These are phyloP conservation scores for Oryzias dopingdopingensis DNA, from an alignment of 2,797 vertebrate genomes.

Conservation along the genomic window DNA sequence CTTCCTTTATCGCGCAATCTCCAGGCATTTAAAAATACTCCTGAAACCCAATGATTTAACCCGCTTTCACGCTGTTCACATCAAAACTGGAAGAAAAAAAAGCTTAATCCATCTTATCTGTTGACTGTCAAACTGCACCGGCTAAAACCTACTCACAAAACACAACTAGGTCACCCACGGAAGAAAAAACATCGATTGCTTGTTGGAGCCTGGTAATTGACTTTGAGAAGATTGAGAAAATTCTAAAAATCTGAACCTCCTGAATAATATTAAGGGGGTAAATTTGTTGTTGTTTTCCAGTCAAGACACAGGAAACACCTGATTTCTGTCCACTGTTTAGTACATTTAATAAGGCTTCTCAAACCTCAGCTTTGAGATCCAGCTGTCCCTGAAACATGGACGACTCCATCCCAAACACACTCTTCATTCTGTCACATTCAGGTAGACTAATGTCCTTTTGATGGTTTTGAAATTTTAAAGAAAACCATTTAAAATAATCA, in stretches of 20 bases:
- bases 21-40: slow-evolving; percentile 85
- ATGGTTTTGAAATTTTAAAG: slow-evolving; percentile 75
- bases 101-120: slow-evolving; percentile 89
- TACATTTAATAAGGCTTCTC: slow-evolving; percentile 16
- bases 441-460: slow-evolving; percentile 72
- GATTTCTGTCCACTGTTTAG: too few species aligned
- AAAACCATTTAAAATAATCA: slow-evolving; percentile 73
- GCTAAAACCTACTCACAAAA: slow-evolving; percentile 88
- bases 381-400: slow-evolving; percentile 42
- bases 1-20: slow-evolving; percentile 80
- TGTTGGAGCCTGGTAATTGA: slow-evolving; percentile 81
- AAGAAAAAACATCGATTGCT: slow-evolving; percentile 67
- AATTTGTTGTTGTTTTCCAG: slow-evolving; percentile 31
- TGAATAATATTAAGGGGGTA: slow-evolving; percentile 40
- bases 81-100: slow-evolving; percentile 84
- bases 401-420: slow-evolving; percentile 43
- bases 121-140: slow-evolving; percentile 86
- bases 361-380: slow-evolving; percentile 27
- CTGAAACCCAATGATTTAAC: slow-evolving; percentile 85
- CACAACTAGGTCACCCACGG: slow-evolving; percentile 85
- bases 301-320: too few species aligned
- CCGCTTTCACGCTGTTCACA: slow-evolving; percentile 85
- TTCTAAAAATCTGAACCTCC: slow-evolving; percentile 59
- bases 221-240: slow-evolving; percentile 66
- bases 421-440: slow-evolving; percentile 65